Evolutionary conservation across 2,113 vertebrate genomes (phyloP), one percentile per base, ranked within the genome.

Genomic region (Phycodurus eques): DNA sequence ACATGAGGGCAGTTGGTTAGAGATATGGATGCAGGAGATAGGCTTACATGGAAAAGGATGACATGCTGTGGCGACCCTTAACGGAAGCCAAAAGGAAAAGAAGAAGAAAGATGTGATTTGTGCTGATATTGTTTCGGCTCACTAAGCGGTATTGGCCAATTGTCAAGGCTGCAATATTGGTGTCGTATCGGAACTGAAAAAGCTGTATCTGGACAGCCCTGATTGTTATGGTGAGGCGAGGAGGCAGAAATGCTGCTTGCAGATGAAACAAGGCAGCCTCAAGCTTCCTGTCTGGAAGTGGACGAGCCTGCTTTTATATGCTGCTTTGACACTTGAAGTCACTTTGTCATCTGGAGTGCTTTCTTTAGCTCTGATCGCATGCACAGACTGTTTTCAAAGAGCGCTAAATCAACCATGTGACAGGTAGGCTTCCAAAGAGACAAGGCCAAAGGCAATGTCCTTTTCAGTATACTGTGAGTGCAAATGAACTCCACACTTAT

Each of bases 381-480:
- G 79, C 81, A 59, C 74, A 4, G 71, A 2, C 63, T 31, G 75
- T 74, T 78, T 80, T 89, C 90, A 90, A 88, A 89, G 84, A 74
- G 79, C 73, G 71, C 88, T 85, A 87, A 10, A 78, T 89, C 89
- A 89, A 77, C 75, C 2, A 4, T 3, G 57, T 89, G 89, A 90
- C 83, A 90, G 86, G 88, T 89, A 88, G 84, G 80, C 82, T 83
- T 82, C 68, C 83, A 68, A 74, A 66, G 83, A 89, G 82, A 91
- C 85, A 86, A 90, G 88, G 86, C 90, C 88, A 70, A 60, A 69
- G 80, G 89, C 83, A 68, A 72, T 85, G 87, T 90, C 87, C 83
- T 83, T 76, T 89, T 85, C 82, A 77, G 83, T 88, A 73, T 69
- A 12, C 82, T 44, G 66, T 46, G 77, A 83, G 84, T 20, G 57